phyloP scores from a whole-genome alignment of 2,113 vertebrate genomes.

The Myiozetetes cayanensis region DNA sequence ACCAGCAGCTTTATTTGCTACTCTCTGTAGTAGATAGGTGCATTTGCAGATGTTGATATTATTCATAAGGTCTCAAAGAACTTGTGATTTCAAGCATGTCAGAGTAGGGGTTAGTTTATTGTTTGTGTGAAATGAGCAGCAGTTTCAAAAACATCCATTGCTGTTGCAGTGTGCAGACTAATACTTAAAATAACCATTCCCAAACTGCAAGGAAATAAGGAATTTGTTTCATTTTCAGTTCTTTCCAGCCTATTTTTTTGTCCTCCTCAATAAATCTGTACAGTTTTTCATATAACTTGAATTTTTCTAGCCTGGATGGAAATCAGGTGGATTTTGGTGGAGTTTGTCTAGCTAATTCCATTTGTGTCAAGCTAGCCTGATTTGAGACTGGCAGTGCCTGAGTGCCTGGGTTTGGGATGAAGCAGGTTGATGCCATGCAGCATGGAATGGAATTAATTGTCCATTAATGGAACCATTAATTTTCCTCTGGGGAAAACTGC shows the following conservation, averaged over 20 bases:
- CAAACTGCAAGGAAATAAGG: not conserved
- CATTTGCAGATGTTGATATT: not conserved
- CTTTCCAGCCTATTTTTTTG: not conserved
- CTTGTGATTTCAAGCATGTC: not conserved
- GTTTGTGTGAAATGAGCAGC: not conserved
- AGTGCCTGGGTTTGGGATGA: not conserved
- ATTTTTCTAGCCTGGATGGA: not conserved
- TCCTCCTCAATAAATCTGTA: not conserved
- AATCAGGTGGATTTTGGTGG: not conserved
- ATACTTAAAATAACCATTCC: not conserved
- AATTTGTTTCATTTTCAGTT: not conserved
- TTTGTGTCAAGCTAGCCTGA: not conserved
- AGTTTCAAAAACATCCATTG: not conserved
- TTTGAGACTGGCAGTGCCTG: not conserved
- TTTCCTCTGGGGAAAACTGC: not conserved
- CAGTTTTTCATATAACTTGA: not conserved
- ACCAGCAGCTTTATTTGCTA: not conserved
- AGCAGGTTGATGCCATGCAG: not conserved
- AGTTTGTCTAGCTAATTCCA: not conserved
- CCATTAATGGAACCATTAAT: not conserved
- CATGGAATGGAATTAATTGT: too few species aligned
- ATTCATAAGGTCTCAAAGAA: not conserved
- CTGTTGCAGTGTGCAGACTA: not conserved
- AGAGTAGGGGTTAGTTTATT: not conserved
- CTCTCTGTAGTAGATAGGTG: not conserved